Evolutionary conservation across 2,113 vertebrate species (phyloP).

Genomic region (Toxotes jaculatrix): DNA sequence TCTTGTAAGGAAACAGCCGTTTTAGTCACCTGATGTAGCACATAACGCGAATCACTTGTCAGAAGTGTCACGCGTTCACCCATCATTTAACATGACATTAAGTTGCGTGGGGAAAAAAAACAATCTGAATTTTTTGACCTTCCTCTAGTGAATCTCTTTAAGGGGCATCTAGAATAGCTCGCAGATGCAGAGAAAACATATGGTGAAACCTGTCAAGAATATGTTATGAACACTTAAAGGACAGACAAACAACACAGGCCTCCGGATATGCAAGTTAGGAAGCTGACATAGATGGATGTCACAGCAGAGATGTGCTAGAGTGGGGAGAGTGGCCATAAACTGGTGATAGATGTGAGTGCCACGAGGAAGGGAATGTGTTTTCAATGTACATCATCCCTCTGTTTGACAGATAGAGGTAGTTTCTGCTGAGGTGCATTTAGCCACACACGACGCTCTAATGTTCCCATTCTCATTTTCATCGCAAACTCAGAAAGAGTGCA

Average conservation of each 20-base stretch:
- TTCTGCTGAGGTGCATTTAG: conserved; percentile 64
- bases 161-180: not conserved
- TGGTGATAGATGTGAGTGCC: conserved; percentile 79
- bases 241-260: conserved; percentile 54
- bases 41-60: conserved; percentile 35
- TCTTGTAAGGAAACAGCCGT: conserved; percentile 25
- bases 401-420: conserved; percentile 70
- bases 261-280: conserved; percentile 66
- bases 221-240: conserved; percentile 58
- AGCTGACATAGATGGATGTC: conserved; percentile 78
- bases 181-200: conserved; percentile 46
- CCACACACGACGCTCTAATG: conserved; percentile 46
- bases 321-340: conserved; percentile 75
- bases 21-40: conserved; percentile 37
- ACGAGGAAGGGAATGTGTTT: conserved; percentile 76
- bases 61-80: conserved; percentile 21
- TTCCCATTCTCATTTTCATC: conserved; percentile 54
- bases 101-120: not conserved
- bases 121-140: conserved; percentile 8
- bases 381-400: conserved; percentile 77
- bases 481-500: conserved; percentile 26
- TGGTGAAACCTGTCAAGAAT: conserved; percentile 53
- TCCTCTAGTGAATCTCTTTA: not conserved
- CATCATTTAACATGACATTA: conserved; percentile 40
- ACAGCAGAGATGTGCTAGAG: conserved; percentile 61